Percentiles rank a stretch among this genome's conserved stretches.
These are phyloP conservation scores for Calcarius lapponicus DNA, from an alignment of 2,797 vertebrate species.

Conservation along the genomic window DNA sequence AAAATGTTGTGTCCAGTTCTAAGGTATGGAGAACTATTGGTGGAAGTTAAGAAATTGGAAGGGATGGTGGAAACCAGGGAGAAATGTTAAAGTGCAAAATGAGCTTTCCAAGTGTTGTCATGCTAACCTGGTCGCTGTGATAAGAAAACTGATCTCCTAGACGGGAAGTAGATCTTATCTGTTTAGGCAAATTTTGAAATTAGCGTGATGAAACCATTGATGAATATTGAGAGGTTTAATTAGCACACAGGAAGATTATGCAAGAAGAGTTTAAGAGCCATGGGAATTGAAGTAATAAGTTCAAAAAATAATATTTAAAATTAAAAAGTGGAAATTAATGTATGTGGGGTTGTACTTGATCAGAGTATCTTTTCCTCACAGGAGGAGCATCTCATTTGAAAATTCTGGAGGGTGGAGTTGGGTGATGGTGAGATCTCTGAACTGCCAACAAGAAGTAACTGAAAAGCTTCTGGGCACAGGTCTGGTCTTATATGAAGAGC, in stretches of 20 bases:
- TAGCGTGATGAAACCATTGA: neutral
- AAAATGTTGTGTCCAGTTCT: neutral
- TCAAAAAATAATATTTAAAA: neutral
- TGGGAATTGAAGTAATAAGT: neutral
- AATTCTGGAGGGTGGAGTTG: neutral
- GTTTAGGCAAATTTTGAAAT: constrained; percentile 32
- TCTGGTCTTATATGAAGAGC: neutral
- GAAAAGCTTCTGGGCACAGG: neutral
- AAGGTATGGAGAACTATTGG: neutral
- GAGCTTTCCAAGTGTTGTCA: neutral
- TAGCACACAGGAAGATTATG: neutral
- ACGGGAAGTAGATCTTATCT: neutral
- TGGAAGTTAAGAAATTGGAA: neutral
- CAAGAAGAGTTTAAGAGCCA: neutral
- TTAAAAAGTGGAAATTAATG: neutral
- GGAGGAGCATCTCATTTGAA: neutral
- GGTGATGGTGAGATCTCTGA: neutral
- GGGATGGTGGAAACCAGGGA: neutral
- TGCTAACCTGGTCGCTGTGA: neutral
- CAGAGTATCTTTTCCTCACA: neutral
- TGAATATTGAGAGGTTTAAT: constrained; percentile 12
- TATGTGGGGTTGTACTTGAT: neutral
- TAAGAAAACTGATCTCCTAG: neutral
- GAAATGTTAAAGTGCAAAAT: neutral
- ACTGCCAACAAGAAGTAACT: neutral